A percentile compares a stretch with the other conserved stretches of the same genome.
phyloP scores from a whole-genome alignment of 1,140 invertebrate genomes.

The Drosophila subobscura region DNA sequence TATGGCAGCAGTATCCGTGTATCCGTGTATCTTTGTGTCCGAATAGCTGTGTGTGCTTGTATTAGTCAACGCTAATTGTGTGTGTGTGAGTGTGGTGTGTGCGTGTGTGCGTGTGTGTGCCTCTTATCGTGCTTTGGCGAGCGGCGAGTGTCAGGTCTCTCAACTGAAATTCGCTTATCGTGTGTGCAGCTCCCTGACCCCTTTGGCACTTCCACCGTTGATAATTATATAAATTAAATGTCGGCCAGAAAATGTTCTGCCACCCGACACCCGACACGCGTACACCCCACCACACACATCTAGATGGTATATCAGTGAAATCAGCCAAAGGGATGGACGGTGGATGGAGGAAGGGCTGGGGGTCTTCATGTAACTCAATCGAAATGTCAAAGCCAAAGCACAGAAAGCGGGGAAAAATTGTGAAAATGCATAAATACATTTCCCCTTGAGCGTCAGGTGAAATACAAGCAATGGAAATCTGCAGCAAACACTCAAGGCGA shows the following conservation, averaged over 20 bases:
- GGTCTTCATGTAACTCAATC: conserved; percentile 62
- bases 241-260: conserved; percentile 1
- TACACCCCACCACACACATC: conserved; percentile 7
- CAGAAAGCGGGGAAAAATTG: conserved; percentile 34
- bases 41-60: conserved; percentile 26
- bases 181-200: conserved; percentile 56
- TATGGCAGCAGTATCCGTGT: conserved; percentile 6
- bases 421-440: conserved; percentile 69
- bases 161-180: conserved; percentile 71
- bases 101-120: conserved; percentile 28
- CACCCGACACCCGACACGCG: conserved; percentile 12
- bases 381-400: conserved; percentile 69
- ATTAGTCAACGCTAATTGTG: conserved; percentile 47
- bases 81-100: conserved; percentile 29
- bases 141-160: conserved; percentile 65
- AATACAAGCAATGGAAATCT: conserved; percentile 49
- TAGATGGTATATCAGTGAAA: not conserved
- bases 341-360: not conserved
- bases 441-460: conserved; percentile 53
- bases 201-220: conserved; percentile 57
- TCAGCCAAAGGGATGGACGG: not conserved
- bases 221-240: conserved; percentile 74
- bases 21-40: not conserved
- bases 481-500: conserved; percentile 40
- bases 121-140: conserved; percentile 59